Evolutionary conservation across 1,140 invertebrate species (phyloP), one percentile per base, ranked within the genome.

Genomic region (Dufourea novaeangliae): DNA sequence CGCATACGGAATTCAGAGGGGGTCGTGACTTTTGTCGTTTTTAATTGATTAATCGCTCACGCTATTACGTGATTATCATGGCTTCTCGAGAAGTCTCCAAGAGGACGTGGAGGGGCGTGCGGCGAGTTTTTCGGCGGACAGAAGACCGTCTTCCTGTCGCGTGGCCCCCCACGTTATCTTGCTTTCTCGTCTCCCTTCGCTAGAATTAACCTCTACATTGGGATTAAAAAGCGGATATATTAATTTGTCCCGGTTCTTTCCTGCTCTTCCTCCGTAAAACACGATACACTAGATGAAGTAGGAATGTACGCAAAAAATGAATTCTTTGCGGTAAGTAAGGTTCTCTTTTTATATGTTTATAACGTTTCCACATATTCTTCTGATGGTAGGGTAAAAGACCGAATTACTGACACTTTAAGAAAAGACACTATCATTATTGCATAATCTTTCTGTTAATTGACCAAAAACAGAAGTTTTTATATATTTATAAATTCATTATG

Each of bases 191-290:
- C 90, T 89, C 91, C 84, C 89, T 88, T 81, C 77, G 83, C 79
- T 79, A 34, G 73, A 91, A 82, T 92, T 91, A 91, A 91, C 90
- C 90, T 92, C 88, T 91, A 90, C 89, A 91, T 91, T 92, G 89
- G 89, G 89, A 92, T 92, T 92, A 91, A 91, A 92, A 92, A 91
- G 90, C 91, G 91, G 91, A 92, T 92, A 91, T 90, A 92, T 91
- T 91, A 90, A 92, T 91, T 92, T 90, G 86, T 80, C 74, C 56
- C 39, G 29, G 46, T 80, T 63, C 59, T 79, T 73, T 44, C 41
- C 54, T 41, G 59, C 39, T 70, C 50, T 54, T 76, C 29, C 34
- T n/a, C 75, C 34, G 50, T 64, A 74, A 62, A 50, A 78, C 62
- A 25, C 46, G 56, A 57, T 61, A 57, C 29, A 17, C 61, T 20